Percentiles rank a stretch among this genome's conserved stretches.
These are phyloP conservation scores for Carassius carassius DNA, from an alignment of 2,113 vertebrate species.

Conservation along the genomic window DNA sequence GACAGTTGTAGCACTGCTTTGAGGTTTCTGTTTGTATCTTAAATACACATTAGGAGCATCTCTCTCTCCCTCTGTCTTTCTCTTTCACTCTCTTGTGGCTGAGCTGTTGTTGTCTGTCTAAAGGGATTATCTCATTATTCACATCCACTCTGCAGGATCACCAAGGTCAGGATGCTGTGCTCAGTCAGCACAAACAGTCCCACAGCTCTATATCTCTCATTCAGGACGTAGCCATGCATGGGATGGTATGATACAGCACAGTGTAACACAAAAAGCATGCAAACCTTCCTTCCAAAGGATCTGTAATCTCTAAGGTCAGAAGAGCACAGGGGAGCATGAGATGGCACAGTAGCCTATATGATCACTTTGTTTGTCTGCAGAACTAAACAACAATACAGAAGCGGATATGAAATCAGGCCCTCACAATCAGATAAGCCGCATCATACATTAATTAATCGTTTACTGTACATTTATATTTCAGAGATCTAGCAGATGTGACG, in stretches of 20 bases:
- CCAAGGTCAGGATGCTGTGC: slow-evolving; percentile 64
- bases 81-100: slow-evolving; percentile 10
- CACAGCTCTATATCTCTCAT: slow-evolving; percentile 19
- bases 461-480: slow-evolving; percentile 10
- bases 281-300: neutral
- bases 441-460: slow-evolving; percentile 47
- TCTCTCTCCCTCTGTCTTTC: neutral
- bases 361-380: neutral
- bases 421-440: slow-evolving; percentile 16
- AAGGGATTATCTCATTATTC: slow-evolving; percentile 62
- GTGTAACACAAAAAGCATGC: neutral
- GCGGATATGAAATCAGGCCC: neutral
- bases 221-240: neutral
- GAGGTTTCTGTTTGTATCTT: slow-evolving; percentile 9
- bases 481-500: slow-evolving; percentile 19
- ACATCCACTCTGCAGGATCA: slow-evolving; percentile 57
- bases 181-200: slow-evolving; percentile 54
- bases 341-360: neutral
- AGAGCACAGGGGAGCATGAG: neutral
- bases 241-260: neutral
- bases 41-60: slow-evolving; percentile 6
- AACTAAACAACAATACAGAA: neutral
- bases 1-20: neutral
- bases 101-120: slow-evolving; percentile 14
- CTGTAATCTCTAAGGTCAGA: neutral